Evolutionary conservation across 2,797 vertebrate species (phyloP), one percentile per base, ranked within the genome.

Genomic region (Rhinoraja longicauda): DNA sequence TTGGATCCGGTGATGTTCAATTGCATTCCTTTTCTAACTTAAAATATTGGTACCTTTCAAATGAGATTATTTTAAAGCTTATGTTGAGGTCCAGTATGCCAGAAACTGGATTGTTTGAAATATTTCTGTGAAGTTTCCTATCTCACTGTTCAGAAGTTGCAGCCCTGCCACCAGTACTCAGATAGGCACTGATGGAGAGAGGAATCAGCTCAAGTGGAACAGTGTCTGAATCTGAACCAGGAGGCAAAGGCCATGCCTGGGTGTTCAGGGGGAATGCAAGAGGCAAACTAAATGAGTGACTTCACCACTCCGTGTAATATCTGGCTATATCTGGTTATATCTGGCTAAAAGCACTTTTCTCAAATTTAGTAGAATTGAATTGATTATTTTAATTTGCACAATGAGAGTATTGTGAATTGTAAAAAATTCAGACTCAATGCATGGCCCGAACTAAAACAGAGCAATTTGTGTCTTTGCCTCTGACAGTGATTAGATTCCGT

Each of bases 391-490:
- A 75, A 73, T 53, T 4, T 53, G 45, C 72, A 92, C 70, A 75
- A 72, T 73, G 26, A 29, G 8, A 92, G 9, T 57, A 92, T 75
- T 91, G 90, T 91, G 67, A 73, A 70, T 91, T 92, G 90, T 92
- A 39, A 19, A 92, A 92, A 92, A 21, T 92, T 75, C 70, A 75
- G 26, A 29, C 26, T 53, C 67, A 92, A 75, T 75, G 90, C 73
- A 73, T 92, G 70, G 39, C 70, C 90, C 73, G 90, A 92, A 75
- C 45, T 73, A 92, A 92, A 75, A 13, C 70, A 29, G 36, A 92
- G 70, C 90, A 75, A 73, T 92, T 92, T 92, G 90, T 92, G 45
- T 12, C 12, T 75, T 39, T 75, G 64, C 72, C 36, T 91, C 67
- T 73, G 67, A 73, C 67, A 29, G 90, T 45, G 67, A 39, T 91